These are phyloP conservation scores for Zaprionus ornatus DNA, from an alignment of 1,140 invertebrate species.

Conservation along the genomic window DNA sequence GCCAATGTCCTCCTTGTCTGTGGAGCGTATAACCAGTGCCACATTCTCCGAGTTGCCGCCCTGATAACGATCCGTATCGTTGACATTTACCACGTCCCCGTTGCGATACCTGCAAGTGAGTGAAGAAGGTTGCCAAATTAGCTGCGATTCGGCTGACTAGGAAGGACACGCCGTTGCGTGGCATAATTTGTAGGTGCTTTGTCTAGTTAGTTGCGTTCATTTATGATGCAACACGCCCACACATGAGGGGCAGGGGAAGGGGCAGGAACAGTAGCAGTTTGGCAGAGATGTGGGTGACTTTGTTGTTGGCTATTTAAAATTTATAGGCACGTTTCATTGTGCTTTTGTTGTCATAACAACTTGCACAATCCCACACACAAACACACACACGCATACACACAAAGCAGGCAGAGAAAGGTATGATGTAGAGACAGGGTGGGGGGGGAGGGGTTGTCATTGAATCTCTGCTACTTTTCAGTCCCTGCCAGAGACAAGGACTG, in stretches of 20 bases:
- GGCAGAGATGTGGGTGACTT: not conserved
- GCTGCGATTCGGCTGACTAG: conserved; percentile 4
- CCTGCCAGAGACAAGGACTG: conserved; percentile 26
- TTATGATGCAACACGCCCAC: conserved; percentile 38
- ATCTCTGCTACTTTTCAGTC: conserved; percentile 38
- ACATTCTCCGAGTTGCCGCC: conserved; percentile 90
- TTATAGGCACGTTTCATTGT: conserved; percentile 57
- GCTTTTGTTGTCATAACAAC: conserved; percentile 58
- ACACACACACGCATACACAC: conserved; percentile 9
- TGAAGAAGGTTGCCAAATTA: conserved; percentile 24
- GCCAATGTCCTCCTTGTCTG: conserved; percentile 90
- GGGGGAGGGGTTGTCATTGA: conserved; percentile 25
- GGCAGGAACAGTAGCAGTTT: not conserved
- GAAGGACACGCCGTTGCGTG: conserved; percentile 20
- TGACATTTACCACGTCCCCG: conserved; percentile 87
- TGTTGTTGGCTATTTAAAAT: conserved; percentile 55
- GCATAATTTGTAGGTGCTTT: conserved; percentile 49
- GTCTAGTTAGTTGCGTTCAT: conserved; percentile 31
- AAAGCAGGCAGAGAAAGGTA: not conserved
- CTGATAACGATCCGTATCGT: conserved; percentile 87
- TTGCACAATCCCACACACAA: conserved; percentile 18
- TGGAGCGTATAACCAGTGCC: conserved; percentile 90
- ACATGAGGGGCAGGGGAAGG: not conserved
- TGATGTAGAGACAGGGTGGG: not conserved
- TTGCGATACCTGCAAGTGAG: conserved; percentile 88